phyloP scores from a whole-genome alignment of 2,113 vertebrate genomes.

The Microcebus ravelobensis region DNA sequence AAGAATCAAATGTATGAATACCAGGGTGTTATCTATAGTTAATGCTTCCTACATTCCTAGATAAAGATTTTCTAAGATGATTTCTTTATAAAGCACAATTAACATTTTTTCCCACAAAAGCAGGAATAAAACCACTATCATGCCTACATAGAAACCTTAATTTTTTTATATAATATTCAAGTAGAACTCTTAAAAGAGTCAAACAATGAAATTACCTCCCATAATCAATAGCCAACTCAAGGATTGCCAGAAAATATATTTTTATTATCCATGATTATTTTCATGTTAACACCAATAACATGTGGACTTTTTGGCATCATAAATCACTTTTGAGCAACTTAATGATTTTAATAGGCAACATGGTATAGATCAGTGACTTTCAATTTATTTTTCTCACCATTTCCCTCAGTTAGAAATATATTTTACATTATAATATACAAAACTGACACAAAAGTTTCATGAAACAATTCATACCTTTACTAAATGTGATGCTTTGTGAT shows the following conservation, averaged over 20 bases:
- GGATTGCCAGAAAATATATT: background rate
- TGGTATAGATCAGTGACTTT: constrained; percentile 17
- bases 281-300: constrained; percentile 50
- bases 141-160: background rate
- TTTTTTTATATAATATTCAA: constrained; percentile 40
- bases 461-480: background rate
- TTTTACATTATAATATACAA: constrained; percentile 27
- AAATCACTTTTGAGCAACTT: constrained; percentile 51
- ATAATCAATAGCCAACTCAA: constrained; percentile 50
- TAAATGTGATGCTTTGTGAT: constrained; percentile 12
- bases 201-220: background rate
- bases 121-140: constrained; percentile 1
- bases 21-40: background rate
- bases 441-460: constrained; percentile 21
- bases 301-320: background rate
- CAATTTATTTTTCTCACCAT: constrained; percentile 25
- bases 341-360: constrained; percentile 6
- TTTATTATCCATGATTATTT: constrained; percentile 46
- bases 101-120: background rate
- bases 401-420: background rate
- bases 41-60: background rate
- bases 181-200: constrained; percentile 5
- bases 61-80: constrained; percentile 31
- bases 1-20: background rate
- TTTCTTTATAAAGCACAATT: constrained; percentile 24